Evolutionary conservation across 1,140 invertebrate genomes (phyloP).

Genomic region (Temnothorax longispinosus): DNA sequence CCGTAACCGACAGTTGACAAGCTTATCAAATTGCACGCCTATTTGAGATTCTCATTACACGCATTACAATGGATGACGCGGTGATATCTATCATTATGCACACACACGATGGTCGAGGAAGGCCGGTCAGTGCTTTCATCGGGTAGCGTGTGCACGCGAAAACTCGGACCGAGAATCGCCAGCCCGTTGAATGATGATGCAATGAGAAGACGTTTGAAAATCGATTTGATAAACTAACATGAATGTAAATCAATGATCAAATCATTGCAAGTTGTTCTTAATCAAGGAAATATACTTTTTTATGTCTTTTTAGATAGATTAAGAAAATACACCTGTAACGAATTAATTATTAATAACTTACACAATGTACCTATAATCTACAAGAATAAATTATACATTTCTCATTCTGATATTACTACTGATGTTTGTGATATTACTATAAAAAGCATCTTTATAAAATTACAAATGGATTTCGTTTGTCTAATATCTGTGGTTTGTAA

Average conservation of each 20-base stretch:
- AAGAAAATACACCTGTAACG: neutral
- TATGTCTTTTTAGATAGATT: neutral
- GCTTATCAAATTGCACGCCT: conserved; percentile 80
- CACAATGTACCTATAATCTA: neutral
- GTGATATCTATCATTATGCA: conserved; percentile 77
- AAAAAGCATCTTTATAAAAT: neutral
- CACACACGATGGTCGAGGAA: conserved; percentile 44
- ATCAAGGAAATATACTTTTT: neutral
- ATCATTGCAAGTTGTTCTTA: neutral
- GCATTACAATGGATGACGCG: conserved; percentile 77
- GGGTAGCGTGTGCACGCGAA: conserved; percentile 35
- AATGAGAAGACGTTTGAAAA: neutral
- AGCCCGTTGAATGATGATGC: neutral
- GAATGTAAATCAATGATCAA: conserved; percentile 3
- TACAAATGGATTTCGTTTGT: neutral
- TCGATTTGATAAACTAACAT: neutral
- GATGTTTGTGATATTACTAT: neutral
- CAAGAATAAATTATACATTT: neutral
- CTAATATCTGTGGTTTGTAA: neutral
- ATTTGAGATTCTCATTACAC: conserved; percentile 81
- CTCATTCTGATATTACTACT: neutral
- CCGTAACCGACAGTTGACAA: conserved; percentile 78
- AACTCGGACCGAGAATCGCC: neutral
- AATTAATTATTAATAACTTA: neutral
- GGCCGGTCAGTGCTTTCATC: conserved; percentile 50